Evolutionary conservation across 1,140 invertebrate genomes (phyloP).

Genomic region (Ectropis grisescens): DNA sequence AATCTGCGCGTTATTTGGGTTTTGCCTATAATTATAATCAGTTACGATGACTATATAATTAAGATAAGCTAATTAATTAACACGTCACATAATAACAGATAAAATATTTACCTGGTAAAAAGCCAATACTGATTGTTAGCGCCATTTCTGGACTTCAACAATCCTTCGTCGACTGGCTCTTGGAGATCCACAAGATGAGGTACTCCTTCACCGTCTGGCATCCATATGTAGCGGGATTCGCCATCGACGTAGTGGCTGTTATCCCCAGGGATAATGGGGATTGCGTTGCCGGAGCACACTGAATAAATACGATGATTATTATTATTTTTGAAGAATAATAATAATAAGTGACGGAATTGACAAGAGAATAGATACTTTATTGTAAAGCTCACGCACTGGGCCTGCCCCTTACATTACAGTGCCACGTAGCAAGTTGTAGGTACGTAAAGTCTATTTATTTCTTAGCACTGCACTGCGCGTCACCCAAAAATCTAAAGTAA

Average conservation of each 20-base stretch:
- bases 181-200: constrained; percentile 18
- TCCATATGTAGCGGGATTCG: constrained; percentile 21
- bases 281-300: constrained; percentile 18
- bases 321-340: no score
- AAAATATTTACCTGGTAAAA: constrained; percentile 19
- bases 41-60: constrained; percentile 1
- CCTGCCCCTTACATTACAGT: no score
- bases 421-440: no score
- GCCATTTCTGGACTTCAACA: constrained; percentile 13
- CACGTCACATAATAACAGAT: no score
- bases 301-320: constrained; percentile 8
- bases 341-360: no score
- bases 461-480: no score
- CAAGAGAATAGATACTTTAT: no score
- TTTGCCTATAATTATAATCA: constrained; percentile 19
- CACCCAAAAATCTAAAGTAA: no score
- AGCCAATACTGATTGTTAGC: constrained; percentile 26
- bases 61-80: no score
- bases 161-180: constrained; percentile 6
- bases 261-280: constrained; percentile 17
- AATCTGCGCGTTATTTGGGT: constrained; percentile 24
- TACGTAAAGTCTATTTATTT: no score
- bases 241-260: constrained; percentile 32
- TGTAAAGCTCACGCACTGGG: no score
- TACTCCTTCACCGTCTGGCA: constrained; percentile 20